A percentile compares a stretch with the other conserved stretches of the same genome.
phyloP scores from a whole-genome alignment of 2,797 vertebrate species.

The Chaetophractus vellerosus region DNA sequence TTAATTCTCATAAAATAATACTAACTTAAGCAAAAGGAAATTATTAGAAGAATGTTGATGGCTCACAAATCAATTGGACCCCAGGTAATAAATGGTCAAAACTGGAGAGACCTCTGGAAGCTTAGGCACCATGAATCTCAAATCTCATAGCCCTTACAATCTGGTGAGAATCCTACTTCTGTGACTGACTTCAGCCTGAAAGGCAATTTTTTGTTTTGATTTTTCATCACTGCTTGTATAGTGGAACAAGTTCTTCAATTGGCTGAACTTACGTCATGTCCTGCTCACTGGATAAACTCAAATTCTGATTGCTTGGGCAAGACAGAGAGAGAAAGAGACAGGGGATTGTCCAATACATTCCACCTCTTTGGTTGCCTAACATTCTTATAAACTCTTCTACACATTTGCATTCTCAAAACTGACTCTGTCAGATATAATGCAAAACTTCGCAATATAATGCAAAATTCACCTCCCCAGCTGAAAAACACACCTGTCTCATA shows the following conservation, averaged over 20 bases:
- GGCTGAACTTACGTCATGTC: background rate
- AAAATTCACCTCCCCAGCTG: background rate
- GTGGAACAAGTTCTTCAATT: background rate
- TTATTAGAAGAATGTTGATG: background rate
- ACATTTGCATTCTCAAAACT: slow-evolving; percentile 12
- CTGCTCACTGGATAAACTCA: background rate
- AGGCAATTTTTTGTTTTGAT: background rate
- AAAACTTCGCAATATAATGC: background rate
- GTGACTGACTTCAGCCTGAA: background rate
- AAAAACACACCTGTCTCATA: background rate
- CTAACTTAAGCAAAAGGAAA: background rate
- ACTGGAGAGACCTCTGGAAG: background rate
- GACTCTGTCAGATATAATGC: background rate
- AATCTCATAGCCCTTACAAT: slow-evolving; percentile 1
- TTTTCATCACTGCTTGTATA: background rate
- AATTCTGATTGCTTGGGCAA: background rate
- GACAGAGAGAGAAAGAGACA: background rate
- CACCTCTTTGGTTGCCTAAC: background rate
- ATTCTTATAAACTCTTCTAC: background rate
- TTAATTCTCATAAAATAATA: background rate
- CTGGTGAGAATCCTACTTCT: background rate
- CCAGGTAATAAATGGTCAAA: background rate
- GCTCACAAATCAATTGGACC: background rate
- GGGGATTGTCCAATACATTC: background rate
- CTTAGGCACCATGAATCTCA: background rate